A percentile compares a stretch with the other conserved stretches of the same genome.
Evolutionary conservation across 2,888 invertebrate species (phyloP).

Genomic region (Seira musarum): DNA sequence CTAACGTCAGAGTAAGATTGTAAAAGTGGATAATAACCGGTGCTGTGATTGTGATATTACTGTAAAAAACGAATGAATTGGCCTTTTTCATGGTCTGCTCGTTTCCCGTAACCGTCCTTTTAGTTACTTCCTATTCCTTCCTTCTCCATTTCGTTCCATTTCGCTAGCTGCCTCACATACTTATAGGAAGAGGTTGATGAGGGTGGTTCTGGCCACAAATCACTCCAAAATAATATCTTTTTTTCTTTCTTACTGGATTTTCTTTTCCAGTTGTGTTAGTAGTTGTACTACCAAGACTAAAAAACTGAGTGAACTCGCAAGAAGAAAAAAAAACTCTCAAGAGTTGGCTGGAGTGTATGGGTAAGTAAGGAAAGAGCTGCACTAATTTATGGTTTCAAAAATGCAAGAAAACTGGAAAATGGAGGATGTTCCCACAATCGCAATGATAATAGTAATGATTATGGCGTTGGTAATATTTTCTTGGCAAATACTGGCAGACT

Average conservation of each 20-base stretch:
- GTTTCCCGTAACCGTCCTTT: not conserved
- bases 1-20: no score
- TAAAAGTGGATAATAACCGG: slow-evolving; percentile 13
- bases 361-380: no score
- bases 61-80: slow-evolving; percentile 1
- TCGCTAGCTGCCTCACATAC: not conserved
- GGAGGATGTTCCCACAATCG: slow-evolving; percentile 11
- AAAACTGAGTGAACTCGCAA: not conserved
- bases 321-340: not conserved
- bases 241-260: slow-evolving; percentile 12
- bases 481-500: not conserved
- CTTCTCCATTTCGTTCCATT: slow-evolving; percentile 1
- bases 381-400: slow-evolving; percentile 13
- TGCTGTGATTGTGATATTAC: slow-evolving; percentile 16
- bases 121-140: not conserved
- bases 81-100: slow-evolving; percentile 13
- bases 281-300: no score
- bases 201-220: slow-evolving; percentile 32
- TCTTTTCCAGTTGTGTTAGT: no score
- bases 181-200: slow-evolving; percentile 3
- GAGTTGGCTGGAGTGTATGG: slow-evolving; percentile 1
- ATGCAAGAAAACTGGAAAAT: slow-evolving; percentile 15
- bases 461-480: slow-evolving; percentile 14
- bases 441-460: slow-evolving; percentile 16
- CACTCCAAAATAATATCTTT: slow-evolving; percentile 20